Evolutionary conservation across 2,797 vertebrate species (phyloP), one percentile per base, ranked within the genome.

Genomic region (Tokudaia tokunoshimensis): DNA sequence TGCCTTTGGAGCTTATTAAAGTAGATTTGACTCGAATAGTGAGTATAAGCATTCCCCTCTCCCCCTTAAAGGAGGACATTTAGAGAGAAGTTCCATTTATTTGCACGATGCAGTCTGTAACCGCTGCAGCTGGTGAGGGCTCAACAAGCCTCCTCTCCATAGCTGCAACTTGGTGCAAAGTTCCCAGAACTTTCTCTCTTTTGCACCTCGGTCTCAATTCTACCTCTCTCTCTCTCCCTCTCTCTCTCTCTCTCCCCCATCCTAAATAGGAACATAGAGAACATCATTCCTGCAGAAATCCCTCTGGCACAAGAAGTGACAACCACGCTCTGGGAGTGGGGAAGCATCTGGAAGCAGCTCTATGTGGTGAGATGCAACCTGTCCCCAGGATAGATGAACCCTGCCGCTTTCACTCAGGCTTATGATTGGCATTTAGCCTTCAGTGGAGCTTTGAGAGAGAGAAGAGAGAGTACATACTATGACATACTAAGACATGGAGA

Each of bases 261-360:
- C 93, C 93, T 91, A 55, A 47, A 80, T 95, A 99, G 99, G 97
- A 98, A 99, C 87, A 97, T 98, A 12, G 99, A 99, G 98, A 98
- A 99, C 75, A 98, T 99, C 94, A 97, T 98, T 14, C 99, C 99
- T 92, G 98, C 99, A 76, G 99, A 99, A 98, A 99, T 99, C 98
- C 99, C 99, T 91, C 97, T 99, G 98, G 99, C 99, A 76, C 99
- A 99, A 98, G 99, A 99, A 98, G 99, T 99, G 97, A 99, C 99
- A 91, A 99, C 99, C 3, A 99, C 99, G 0, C 98, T 99, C 86
- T 99, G 99, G 96, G 99, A 99, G 97, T 99, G 99, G 99, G 99
- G 99, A 22, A 99, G 98, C 98, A 99, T 99, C 97, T 99, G 99
- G 99, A 99, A 99, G 94, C 99, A 99, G 95, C 99, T 99, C 34